Percentiles rank a stretch among this genome's conserved stretches.
Conservation (phyloP, 2,113 vertebrate species). For the Pungitius pungitius region DNA sequence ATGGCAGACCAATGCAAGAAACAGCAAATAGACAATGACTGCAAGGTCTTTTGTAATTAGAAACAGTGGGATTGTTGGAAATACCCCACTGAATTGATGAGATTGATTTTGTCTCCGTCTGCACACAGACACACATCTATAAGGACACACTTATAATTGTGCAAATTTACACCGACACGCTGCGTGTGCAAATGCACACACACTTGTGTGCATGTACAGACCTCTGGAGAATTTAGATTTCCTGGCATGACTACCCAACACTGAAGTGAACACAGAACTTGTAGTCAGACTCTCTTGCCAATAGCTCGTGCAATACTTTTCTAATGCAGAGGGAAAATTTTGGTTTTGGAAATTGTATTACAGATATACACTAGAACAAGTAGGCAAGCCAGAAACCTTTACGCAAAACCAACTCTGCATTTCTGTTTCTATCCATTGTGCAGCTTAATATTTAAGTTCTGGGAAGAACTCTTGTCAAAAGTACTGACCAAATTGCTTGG, state of each 20-base stretch:
- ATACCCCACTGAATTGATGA: constrained; percentile 74
- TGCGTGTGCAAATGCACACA: constrained; percentile 50
- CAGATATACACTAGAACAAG: constrained; percentile 45
- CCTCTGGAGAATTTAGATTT: constrained; percentile 70
- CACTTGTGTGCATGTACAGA: constrained; percentile 45
- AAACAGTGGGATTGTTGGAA: constrained; percentile 71
- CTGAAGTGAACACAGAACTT: constrained; percentile 60
- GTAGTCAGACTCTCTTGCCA: constrained; percentile 65
- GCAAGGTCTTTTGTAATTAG: constrained; percentile 76
- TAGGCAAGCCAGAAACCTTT: constrained; percentile 44
- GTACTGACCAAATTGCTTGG: constrained; percentile 21
- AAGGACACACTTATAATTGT: constrained; percentile 30
- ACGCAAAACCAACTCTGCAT: constrained; percentile 39
- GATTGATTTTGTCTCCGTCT: constrained; percentile 70
- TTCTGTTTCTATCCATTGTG: constrained; percentile 27
- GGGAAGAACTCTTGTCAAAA: constrained; percentile 31
- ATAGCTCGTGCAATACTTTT: constrained; percentile 68
- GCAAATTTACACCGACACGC: constrained; percentile 25
- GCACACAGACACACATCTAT: constrained; percentile 38
- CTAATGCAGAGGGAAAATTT: constrained; percentile 62
- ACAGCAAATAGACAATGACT: constrained; percentile 73
- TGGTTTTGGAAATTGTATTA: constrained; percentile 51
- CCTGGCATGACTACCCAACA: constrained; percentile 63
- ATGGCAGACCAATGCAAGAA: constrained; percentile 67
- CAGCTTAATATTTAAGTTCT: constrained; percentile 31